Conservation (phyloP, 2,888 invertebrate species). For the Nomada lathburiana region DNA sequence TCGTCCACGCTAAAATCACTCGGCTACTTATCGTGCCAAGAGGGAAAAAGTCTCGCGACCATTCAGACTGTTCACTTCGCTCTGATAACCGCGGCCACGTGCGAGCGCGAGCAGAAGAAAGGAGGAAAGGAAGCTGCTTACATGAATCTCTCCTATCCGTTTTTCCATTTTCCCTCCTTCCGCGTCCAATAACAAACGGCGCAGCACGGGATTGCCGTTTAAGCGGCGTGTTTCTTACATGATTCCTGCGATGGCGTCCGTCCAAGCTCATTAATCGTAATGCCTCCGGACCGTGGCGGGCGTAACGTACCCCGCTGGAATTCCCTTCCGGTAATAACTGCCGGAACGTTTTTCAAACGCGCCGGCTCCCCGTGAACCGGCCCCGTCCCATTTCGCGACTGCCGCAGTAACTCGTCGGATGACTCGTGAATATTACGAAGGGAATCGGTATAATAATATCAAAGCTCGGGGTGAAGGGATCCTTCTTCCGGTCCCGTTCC, state of each 20-base stretch:
- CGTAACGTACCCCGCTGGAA: slow-evolving; percentile 64
- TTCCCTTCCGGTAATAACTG: slow-evolving; percentile 72
- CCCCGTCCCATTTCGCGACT: slow-evolving; percentile 64
- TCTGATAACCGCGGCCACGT: background rate
- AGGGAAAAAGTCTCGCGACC: slow-evolving; percentile 30
- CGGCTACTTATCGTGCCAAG: slow-evolving; percentile 16
- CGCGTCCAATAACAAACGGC: slow-evolving; percentile 63
- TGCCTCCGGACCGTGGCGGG: slow-evolving; percentile 52
- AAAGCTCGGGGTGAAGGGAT: slow-evolving; percentile 21
- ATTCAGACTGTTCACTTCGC: slow-evolving; percentile 8
- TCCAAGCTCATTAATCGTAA: slow-evolving; percentile 79
- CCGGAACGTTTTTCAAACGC: slow-evolving; percentile 70
- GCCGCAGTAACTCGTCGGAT: slow-evolving; percentile 57
- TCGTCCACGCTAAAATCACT: slow-evolving; percentile 17
- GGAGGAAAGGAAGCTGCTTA: background rate
- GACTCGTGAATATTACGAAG: slow-evolving; percentile 61
- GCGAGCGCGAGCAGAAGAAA: background rate
- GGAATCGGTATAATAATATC: slow-evolving; percentile 64
- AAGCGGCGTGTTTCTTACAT: slow-evolving; percentile 72
- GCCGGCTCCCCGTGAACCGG: slow-evolving; percentile 46
- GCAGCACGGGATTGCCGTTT: slow-evolving; percentile 71
- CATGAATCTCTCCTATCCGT: slow-evolving; percentile 21
- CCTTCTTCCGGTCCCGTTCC: slow-evolving; percentile 2
- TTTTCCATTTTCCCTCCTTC: slow-evolving; percentile 18
- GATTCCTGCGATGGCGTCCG: slow-evolving; percentile 73